Evolutionary conservation across 2,888 invertebrate genomes (phyloP).

Genomic region (Belgica antarctica): DNA sequence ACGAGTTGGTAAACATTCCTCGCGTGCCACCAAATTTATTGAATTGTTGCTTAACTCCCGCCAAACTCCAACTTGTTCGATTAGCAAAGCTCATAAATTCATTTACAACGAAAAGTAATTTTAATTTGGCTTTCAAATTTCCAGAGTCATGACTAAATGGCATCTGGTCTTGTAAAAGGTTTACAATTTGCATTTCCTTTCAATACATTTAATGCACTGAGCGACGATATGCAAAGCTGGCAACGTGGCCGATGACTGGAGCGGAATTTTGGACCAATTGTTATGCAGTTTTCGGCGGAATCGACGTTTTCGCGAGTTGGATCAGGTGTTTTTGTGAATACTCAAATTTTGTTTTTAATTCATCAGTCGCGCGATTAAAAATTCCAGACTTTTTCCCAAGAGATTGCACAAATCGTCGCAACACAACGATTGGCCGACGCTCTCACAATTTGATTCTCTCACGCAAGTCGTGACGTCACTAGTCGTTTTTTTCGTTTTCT

Average conservation of each 20-base stretch:
- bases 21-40: slow-evolving; percentile 27
- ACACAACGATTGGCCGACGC: neutral
- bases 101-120: neutral
- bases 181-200: slow-evolving; percentile 22
- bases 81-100: slow-evolving; percentile 14
- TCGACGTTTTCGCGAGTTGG: neutral
- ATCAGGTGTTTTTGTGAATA: no score
- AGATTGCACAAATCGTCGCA: no score
- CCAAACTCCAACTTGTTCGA: neutral
- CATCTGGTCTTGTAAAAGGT: slow-evolving; percentile 10
- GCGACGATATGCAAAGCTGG: neutral
- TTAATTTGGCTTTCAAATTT: neutral
- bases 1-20: neutral
- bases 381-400: no score
- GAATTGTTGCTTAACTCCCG: slow-evolving; percentile 6
- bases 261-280: neutral
- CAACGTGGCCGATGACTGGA: neutral
- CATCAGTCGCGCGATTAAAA: no score
- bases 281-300: neutral
- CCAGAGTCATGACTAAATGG: neutral
- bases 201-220: neutral
- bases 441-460: neutral
- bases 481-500: neutral
- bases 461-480: neutral
- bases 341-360: no score